phyloP scores from a whole-genome alignment of 2,888 invertebrate genomes.

The Incurvaria masculella region DNA sequence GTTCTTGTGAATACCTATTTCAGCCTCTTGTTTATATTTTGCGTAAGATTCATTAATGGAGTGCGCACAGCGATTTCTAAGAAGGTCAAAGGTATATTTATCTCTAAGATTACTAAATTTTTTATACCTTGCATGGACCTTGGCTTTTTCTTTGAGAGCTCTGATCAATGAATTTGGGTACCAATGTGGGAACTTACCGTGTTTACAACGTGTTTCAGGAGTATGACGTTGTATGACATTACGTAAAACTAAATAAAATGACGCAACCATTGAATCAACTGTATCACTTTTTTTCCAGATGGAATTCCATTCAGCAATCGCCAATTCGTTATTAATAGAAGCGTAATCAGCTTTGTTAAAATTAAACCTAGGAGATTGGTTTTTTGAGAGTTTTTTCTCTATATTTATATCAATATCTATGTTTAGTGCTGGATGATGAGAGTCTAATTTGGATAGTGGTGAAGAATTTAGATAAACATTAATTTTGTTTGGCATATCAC shows the following conservation, averaged over 20 bases:
- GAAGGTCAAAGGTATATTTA: background rate
- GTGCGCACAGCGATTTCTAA: background rate
- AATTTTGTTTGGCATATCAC: background rate
- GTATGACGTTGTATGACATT: background rate
- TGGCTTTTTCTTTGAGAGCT: background rate
- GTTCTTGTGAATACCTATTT: background rate
- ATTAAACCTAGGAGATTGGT: no score
- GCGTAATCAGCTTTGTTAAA: no score
- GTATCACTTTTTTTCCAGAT: background rate
- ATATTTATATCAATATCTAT: no score
- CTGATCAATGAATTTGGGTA: background rate
- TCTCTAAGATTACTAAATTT: background rate
- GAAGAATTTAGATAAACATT: background rate
- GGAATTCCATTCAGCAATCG: background rate
- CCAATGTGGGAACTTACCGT: background rate
- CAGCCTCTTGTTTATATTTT: background rate
- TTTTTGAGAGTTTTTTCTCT: no score
- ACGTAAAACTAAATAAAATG: background rate
- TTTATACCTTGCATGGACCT: background rate
- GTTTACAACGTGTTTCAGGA: background rate
- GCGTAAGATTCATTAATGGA: background rate
- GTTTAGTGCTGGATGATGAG: background rate
- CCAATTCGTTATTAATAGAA: no score
- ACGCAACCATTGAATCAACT: background rate
- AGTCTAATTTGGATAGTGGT: background rate